phyloP scores from a whole-genome alignment of 1,140 invertebrate species.

The Aphaenogaster rudis region DNA sequence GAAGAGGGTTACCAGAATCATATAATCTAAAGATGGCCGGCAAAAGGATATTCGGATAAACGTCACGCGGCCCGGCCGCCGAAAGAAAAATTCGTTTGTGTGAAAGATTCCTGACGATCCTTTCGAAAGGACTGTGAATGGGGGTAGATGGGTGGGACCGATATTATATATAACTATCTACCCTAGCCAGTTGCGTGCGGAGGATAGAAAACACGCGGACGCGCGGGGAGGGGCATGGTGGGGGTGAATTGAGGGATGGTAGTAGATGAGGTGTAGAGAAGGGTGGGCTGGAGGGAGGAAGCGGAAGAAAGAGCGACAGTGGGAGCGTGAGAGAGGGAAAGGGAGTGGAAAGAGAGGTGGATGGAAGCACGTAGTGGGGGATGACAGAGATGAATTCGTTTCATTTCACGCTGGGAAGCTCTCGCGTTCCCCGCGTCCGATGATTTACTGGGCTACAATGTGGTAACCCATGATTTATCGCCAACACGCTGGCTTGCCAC shows the following conservation, averaged over 20 bases:
- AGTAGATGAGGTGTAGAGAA: conserved; percentile 74
- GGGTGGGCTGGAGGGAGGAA: conserved; percentile 76
- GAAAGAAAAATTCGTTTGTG: conserved; percentile 65
- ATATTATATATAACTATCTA: conserved; percentile 78
- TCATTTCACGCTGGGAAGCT: conserved; percentile 89
- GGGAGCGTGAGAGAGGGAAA: conserved; percentile 72
- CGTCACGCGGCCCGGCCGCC: not conserved
- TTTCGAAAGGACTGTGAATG: conserved; percentile 68
- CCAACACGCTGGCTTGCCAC: conserved; percentile 85
- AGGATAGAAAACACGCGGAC: conserved; percentile 84
- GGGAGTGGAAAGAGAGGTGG: conserved; percentile 78
- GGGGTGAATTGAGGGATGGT: conserved; percentile 79
- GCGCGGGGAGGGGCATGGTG: conserved; percentile 71
- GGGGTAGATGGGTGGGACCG: conserved; percentile 74
- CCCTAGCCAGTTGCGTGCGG: conserved; percentile 82
- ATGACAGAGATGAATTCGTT: conserved; percentile 88
- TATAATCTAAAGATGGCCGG: not conserved
- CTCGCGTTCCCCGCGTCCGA: conserved; percentile 87
- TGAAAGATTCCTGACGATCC: conserved; percentile 78
- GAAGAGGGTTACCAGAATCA: not conserved
- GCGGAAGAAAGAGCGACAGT: conserved; percentile 78
- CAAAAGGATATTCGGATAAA: not conserved
- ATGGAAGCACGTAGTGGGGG: conserved; percentile 82
- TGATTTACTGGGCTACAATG: conserved; percentile 91
- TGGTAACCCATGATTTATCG: conserved; percentile 90